Evolutionary conservation across 2,888 invertebrate genomes (phyloP).

Genomic region (Synanthedon tipuliformis): DNA sequence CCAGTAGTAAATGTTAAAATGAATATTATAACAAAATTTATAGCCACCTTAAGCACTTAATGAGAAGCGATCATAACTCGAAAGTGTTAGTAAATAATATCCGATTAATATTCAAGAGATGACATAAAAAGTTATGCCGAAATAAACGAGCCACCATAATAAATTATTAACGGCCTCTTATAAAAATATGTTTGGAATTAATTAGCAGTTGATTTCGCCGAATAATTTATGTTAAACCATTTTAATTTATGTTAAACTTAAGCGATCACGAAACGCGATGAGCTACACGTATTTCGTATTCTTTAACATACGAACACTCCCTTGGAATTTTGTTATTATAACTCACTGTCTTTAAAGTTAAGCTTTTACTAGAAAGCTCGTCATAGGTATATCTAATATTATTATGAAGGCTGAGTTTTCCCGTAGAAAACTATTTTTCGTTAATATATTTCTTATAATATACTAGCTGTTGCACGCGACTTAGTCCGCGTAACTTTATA

Average conservation of each 20-base stretch:
- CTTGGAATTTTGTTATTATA: no score
- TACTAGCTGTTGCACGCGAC: no score
- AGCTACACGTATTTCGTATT: not conserved
- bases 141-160: slow-evolving; percentile 33
- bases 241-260: slow-evolving; percentile 15
- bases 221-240: not conserved
- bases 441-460: no score
- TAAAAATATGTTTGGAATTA: slow-evolving; percentile 33
- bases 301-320: no score
- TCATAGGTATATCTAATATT: no score
- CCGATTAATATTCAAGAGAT: slow-evolving; percentile 34
- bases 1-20: no score
- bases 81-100: slow-evolving; percentile 20
- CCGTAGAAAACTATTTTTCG: no score
- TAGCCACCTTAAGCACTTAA: not conserved
- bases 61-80: slow-evolving; percentile 4
- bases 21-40: no score
- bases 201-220: slow-evolving; percentile 16
- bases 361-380: no score
- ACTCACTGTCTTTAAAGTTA: no score
- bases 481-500: no score
- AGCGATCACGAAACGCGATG: slow-evolving; percentile 4
- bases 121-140: slow-evolving; percentile 29
- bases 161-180: slow-evolving; percentile 31
- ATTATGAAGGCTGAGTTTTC: no score